Evolutionary conservation across 92 coral and sea anemone genomes (phyloP), one percentile per base, ranked within the genome.

Genomic region (Scolanthus callimorphus): DNA sequence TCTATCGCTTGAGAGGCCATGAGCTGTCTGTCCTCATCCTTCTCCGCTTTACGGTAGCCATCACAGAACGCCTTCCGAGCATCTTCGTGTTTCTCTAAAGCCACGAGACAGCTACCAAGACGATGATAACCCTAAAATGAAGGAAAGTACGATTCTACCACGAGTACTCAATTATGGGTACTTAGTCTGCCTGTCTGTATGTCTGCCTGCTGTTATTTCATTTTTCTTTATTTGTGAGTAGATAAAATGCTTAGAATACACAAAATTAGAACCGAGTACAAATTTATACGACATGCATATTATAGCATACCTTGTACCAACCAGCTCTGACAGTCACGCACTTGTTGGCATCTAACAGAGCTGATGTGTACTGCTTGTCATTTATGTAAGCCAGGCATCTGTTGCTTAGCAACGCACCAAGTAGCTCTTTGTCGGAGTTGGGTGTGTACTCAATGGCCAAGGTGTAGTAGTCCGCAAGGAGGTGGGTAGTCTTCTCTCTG

Each of bases 51-150:
- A 23, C 63, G 71, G 26, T 60, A 60, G 20, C 74, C 81, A 17
- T 78, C 85, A 72, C 80, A 63, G 63, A 72, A 63, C 61, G 59
- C 20, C 29, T 10, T 49, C 51, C 71, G 51, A 1, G 85, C 81
- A 23, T 71, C 85, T 11, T 31, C 15, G 25, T 55, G 34, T 11
- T 41, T 62, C 20, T 68, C 74, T 13, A 73, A 81, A 29, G 17
- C 39, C 26, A 19, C 63, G 17, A 64, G 25, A 55, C 85, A 78
- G 0, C 73, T 61, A 13, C 74, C 80, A 51, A 63, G 73, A 53
- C 85, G 85, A 28, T 78, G 72, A 55, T 73, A 78, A 20, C 73
- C 85, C 85, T 78, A 21, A 10, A 34, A 34, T 6, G 15, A 34
- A 34, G 15, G n/a, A n/a, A n/a, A n/a, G n/a, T n/a, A n/a, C n/a